A percentile compares a stretch with the other conserved stretches of the same genome.
phyloP scores from a whole-genome alignment of 2,113 vertebrate species.

The Nyctibius bracteatus region DNA sequence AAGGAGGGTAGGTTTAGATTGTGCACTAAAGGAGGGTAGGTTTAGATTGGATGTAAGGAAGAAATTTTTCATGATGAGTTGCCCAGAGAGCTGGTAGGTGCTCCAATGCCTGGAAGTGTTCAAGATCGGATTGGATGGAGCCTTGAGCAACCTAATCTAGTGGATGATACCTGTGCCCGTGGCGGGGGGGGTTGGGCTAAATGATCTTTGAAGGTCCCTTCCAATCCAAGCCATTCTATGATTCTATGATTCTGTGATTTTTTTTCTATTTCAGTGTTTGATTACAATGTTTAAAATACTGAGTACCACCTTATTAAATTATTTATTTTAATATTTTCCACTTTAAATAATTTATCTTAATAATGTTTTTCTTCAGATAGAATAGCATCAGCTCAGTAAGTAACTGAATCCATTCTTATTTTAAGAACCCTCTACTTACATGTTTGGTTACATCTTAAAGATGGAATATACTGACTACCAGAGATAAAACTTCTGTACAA shows the following conservation, averaged over 20 bases:
- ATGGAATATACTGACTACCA: neutral
- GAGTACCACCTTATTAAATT: neutral
- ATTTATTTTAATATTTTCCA: neutral
- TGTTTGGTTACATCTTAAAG: neutral
- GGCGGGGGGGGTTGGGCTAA: rapidly evolving
- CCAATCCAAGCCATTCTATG: too few species aligned
- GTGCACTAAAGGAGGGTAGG: neutral
- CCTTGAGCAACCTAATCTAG: neutral
- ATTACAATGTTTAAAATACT: neutral
- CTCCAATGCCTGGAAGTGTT: too few species aligned
- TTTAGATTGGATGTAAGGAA: neutral
- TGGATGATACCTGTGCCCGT: neutral
- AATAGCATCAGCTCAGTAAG: neutral
- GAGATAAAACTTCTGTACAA: neutral
- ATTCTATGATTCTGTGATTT: neutral
- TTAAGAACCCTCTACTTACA: neutral
- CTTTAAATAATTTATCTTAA: neutral
- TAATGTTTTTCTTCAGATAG: neutral
- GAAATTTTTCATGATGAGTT: neutral
- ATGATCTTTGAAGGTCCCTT: too few species aligned
- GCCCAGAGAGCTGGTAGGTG: too few species aligned
- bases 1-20: neutral
- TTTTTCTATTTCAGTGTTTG: neutral
- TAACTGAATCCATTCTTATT: neutral
- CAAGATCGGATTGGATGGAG: neutral